phyloP scores from a whole-genome alignment of 2,888 invertebrate genomes.

The Cacoxenus indagator region DNA sequence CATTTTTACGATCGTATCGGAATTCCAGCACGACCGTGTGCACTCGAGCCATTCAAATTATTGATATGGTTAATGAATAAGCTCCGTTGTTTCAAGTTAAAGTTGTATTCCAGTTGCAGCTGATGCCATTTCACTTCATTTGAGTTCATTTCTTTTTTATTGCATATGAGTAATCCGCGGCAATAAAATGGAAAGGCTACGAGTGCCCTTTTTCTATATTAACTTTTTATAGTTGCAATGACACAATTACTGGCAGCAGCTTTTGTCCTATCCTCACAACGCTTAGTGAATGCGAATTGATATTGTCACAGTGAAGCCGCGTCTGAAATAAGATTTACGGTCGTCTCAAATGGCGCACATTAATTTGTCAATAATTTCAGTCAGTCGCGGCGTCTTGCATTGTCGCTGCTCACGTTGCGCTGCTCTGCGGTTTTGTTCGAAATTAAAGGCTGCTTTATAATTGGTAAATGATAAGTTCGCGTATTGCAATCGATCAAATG shows the following conservation, averaged over 20 bases:
- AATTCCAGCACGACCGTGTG: slow-evolving; percentile 1
- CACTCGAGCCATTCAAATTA: background rate
- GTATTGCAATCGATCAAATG: slow-evolving; percentile 51
- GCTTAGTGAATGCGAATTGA: background rate
- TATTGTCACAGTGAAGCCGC: slow-evolving; percentile 25
- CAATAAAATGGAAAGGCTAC: background rate
- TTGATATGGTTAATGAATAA: too few relatives aligned
- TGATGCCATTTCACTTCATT: background rate
- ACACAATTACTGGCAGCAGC: slow-evolving; percentile 4
- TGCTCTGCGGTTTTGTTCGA: background rate
- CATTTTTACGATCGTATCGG: slow-evolving; percentile 6
- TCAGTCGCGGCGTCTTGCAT: slow-evolving; percentile 17
- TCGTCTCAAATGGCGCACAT: slow-evolving; percentile 36
- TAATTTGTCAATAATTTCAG: slow-evolving; percentile 55
- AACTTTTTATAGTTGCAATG: background rate
- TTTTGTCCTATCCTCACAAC: background rate
- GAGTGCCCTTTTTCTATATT: background rate
- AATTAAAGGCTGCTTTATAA: slow-evolving; percentile 49
- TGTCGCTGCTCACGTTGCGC: background rate
- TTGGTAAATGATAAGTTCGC: slow-evolving; percentile 60
- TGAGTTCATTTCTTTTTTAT: too few relatives aligned
- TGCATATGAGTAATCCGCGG: background rate
- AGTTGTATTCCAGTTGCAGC: background rate
- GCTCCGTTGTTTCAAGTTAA: background rate
- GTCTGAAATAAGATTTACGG: background rate